A percentile compares a stretch with the other conserved stretches of the same genome.
Conservation (phyloP, 2,113 vertebrate species). For the Cygnus atratus region DNA sequence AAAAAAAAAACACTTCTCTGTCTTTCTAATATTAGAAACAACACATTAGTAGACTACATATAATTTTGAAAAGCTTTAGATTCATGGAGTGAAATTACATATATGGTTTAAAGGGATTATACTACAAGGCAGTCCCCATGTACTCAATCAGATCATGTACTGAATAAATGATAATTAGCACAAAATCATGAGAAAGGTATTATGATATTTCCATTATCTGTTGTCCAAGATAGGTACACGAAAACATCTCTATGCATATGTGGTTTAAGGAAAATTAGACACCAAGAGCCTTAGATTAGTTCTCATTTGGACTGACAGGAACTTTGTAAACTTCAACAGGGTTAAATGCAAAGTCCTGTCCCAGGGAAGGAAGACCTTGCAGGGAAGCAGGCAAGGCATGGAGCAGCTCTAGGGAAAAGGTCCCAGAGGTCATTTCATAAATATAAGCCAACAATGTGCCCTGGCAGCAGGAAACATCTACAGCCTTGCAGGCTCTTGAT, state of each 20-base stretch:
- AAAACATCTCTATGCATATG: not conserved
- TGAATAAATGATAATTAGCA: not conserved
- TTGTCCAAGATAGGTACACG: not conserved
- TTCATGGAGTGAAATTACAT: not conserved
- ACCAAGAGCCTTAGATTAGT: not conserved
- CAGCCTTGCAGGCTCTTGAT: not conserved
- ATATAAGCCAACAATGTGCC: not conserved
- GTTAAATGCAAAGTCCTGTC: not conserved
- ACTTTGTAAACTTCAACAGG: not conserved
- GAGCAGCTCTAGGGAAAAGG: not conserved
- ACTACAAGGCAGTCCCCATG: not conserved
- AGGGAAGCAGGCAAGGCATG: not conserved
- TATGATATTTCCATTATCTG: not conserved
- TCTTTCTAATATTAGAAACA: not conserved
- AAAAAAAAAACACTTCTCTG: not conserved
- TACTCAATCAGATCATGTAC: not conserved
- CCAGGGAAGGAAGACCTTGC: not conserved
- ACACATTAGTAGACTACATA: not conserved
- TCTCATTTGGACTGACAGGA: not conserved
- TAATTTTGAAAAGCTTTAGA: not conserved
- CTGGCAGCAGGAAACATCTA: not conserved
- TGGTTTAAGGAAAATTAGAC: not conserved
- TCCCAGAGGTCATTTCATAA: not conserved
- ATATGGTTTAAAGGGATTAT: not conserved
- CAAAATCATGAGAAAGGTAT: not conserved